A percentile compares a stretch with the other conserved stretches of the same genome.
Conservation (phyloP, 2,113 vertebrate genomes). For the Alaudala cheleensis region DNA sequence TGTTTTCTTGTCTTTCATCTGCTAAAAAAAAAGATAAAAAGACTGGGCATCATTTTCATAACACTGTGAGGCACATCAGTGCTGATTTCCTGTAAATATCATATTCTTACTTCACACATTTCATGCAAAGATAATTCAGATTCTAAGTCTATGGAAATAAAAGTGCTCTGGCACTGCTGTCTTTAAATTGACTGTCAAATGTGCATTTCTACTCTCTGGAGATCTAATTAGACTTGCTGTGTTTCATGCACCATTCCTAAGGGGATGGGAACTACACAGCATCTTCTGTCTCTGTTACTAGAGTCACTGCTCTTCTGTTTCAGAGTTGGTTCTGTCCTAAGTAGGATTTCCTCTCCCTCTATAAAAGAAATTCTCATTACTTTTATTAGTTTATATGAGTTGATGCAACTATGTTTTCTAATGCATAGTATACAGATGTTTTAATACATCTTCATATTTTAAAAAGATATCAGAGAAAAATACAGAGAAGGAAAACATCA, state of each 20-base stretch:
- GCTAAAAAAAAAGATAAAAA: neutral
- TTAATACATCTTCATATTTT: neutral
- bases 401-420: neutral
- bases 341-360: neutral
- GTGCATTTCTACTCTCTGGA: neutral
- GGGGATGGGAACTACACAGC: neutral
- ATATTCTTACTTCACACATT: neutral
- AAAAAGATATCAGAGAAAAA: neutral
- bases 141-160: neutral
- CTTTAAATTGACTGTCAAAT: constrained; percentile 37
- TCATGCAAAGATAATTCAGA: neutral
- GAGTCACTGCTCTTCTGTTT: neutral
- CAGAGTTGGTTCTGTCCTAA: neutral
- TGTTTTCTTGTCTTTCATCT: neutral
- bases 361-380: neutral
- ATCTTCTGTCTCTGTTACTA: neutral
- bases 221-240: constrained; percentile 34
- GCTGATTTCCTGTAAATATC: neutral
- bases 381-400: neutral
- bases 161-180: neutral
- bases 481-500: neutral
- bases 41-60: neutral
- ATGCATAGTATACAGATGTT: neutral
- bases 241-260: neutral
- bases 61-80: neutral